Evolutionary conservation across 2,888 invertebrate species (phyloP).

Genomic region (Autographa gamma): DNA sequence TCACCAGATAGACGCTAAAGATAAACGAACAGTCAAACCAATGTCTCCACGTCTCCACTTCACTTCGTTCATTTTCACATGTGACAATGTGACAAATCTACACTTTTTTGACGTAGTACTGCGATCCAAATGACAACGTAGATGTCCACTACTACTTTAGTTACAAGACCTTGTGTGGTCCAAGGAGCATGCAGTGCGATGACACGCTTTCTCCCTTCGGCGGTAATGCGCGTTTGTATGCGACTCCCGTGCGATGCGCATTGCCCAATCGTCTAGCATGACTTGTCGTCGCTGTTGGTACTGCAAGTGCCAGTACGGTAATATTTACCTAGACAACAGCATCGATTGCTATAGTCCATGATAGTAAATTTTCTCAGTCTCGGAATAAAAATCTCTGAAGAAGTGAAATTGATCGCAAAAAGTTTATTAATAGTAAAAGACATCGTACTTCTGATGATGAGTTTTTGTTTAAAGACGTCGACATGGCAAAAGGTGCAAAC

Average conservation of each 20-base stretch:
- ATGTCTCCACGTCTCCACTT: too few species aligned
- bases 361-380: too few species aligned
- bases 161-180: conserved; percentile 29
- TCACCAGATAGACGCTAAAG: too few species aligned
- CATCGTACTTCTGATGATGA: not conserved
- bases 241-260: conserved; percentile 45
- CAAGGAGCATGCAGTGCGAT: conserved; percentile 46
- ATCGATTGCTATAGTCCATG: too few species aligned
- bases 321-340: not conserved
- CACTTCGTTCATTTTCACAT: too few species aligned
- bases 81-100: too few species aligned
- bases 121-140: not conserved
- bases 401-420: not conserved
- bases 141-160: not conserved
- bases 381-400: not conserved
- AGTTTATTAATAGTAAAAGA: not conserved
- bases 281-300: conserved; percentile 21
- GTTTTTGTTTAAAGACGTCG: too few species aligned
- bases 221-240: conserved; percentile 60
- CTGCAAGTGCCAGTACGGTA: not conserved
- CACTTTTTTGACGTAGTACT: not conserved
- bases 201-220: conserved; percentile 68
- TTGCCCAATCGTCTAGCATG: conserved; percentile 52
- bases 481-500: too few species aligned
- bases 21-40: too few species aligned